Conservation (phyloP, 1,140 invertebrate species). For the Brachystomella parvula region DNA sequence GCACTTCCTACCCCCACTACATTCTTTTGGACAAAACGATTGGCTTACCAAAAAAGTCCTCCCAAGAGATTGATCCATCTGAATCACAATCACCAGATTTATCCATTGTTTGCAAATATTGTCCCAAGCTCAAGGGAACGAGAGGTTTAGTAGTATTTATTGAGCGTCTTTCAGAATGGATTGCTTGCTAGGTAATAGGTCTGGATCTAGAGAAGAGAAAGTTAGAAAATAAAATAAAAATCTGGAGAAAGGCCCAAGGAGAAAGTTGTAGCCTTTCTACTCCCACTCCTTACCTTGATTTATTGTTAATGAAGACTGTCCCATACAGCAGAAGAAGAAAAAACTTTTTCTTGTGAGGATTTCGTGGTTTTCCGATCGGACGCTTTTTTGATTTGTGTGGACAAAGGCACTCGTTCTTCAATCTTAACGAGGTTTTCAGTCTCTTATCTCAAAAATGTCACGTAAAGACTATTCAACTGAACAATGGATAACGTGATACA, state of each 20-base stretch:
- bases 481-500: too few relatives aligned
- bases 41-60: slow-evolving; percentile 50
- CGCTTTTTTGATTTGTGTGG: too few relatives aligned
- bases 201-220: not conserved
- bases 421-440: too few relatives aligned
- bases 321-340: not conserved
- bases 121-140: not conserved
- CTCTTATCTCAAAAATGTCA: too few relatives aligned
- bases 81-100: slow-evolving; percentile 43
- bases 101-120: slow-evolving; percentile 26
- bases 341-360: not conserved
- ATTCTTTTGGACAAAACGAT: slow-evolving; percentile 1
- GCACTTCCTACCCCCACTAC: not conserved
- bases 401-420: too few relatives aligned
- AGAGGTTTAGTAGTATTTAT: not conserved
- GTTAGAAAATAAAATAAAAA: not conserved
- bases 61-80: slow-evolving; percentile 49
- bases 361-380: too few relatives aligned
- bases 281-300: not conserved
- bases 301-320: not conserved
- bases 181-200: not conserved
- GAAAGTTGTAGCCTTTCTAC: not conserved
- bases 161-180: not conserved
- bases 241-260: not conserved
- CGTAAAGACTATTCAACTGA: too few relatives aligned